These are phyloP conservation scores for Equus przewalskii DNA, from an alignment of 2,113 vertebrate genomes.

Conservation along the genomic window DNA sequence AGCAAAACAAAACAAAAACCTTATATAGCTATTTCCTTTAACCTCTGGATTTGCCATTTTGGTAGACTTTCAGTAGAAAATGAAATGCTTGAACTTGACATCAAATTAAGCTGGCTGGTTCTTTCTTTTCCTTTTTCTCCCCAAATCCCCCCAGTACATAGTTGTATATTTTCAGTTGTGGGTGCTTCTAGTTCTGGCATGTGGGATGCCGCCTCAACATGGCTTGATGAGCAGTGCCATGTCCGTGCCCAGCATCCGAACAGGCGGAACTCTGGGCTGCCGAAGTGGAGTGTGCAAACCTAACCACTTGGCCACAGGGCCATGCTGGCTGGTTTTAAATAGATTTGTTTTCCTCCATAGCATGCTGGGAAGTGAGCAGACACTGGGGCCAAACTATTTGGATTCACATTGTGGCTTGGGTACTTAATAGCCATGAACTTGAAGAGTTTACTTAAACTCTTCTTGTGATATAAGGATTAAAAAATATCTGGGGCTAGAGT, in stretches of 20 bases:
- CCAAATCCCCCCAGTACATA: no score
- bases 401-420: not conserved
- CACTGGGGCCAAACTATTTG: not conserved
- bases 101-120: not conserved
- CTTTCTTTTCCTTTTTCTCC: no score
- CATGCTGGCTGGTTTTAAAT: no score
- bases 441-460: slow-evolving; percentile 20
- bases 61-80: not conserved
- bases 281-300: no score
- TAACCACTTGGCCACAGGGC: no score
- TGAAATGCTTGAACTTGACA: not conserved
- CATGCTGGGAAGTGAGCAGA: not conserved
- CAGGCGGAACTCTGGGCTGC: no score
- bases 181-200: no score
- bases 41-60: not conserved
- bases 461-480: slow-evolving; percentile 46
- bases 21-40: not conserved
- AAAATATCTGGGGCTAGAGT: not conserved
- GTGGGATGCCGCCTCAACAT: no score
- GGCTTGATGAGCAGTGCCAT: no score
- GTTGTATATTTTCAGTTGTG: no score
- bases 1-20: not conserved
- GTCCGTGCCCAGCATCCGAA: no score
- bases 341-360: no score
- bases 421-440: not conserved